Percentiles rank a stretch among this genome's conserved stretches.
Conservation (phyloP, 2,888 invertebrate genomes). For the Zaprionus bogoriensis region DNA sequence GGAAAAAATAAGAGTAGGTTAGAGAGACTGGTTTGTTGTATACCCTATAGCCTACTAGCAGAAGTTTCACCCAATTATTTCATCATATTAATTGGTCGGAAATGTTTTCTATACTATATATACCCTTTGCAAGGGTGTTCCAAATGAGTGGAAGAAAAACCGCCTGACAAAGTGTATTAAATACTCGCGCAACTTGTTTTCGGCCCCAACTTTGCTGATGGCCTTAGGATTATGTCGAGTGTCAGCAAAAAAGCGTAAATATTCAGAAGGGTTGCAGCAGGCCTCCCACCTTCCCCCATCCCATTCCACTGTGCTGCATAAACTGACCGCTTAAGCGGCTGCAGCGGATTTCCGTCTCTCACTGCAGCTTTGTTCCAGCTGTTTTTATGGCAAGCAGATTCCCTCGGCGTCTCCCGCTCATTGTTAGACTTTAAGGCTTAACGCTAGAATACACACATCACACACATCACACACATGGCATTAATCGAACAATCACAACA, state of each 20-base stretch:
- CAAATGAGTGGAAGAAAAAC: no score
- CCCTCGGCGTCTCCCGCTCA: no score
- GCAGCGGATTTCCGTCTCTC: constrained; percentile 21
- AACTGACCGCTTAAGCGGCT: background rate
- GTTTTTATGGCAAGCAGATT: constrained; percentile 10
- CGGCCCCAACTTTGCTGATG: background rate
- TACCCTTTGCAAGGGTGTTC: no score
- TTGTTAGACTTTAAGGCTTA: constrained; percentile 47
- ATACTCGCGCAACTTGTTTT: background rate
- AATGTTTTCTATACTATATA: no score
- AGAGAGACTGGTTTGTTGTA: no score
- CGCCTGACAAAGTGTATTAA: background rate
- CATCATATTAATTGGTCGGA: no score
- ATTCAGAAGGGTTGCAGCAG: background rate
- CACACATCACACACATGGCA: constrained; percentile 20
- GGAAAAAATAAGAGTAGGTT: no score
- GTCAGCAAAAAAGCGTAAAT: background rate
- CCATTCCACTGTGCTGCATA: no score
- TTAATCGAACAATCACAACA: constrained; percentile 49
- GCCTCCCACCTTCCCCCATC: no score
- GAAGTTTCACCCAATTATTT: no score
- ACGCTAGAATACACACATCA: constrained; percentile 14
- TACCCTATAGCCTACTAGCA: no score
- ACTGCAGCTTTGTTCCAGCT: background rate
- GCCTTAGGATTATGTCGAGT: background rate